Evolutionary conservation across 2,113 vertebrate species (phyloP).

Genomic region (Anhinga rufa): DNA sequence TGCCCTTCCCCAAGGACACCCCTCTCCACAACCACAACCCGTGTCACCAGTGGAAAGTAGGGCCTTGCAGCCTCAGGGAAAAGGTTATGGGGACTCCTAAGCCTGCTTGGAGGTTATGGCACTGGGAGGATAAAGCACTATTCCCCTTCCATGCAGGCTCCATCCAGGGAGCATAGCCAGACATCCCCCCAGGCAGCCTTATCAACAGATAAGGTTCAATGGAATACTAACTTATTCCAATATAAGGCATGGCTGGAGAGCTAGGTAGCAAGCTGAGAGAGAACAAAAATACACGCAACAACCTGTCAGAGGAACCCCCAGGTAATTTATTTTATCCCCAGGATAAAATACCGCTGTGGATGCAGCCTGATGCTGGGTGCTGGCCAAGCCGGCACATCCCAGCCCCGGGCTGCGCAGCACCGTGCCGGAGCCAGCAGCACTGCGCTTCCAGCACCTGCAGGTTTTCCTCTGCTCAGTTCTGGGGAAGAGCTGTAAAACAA

Average conservation of each 20-base stretch:
- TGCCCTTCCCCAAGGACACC: not conserved
- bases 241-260: not conserved
- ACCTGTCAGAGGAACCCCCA: not conserved
- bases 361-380: not conserved
- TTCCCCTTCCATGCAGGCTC: not conserved
- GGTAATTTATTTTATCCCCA: not conserved
- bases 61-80: not conserved
- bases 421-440: not conserved
- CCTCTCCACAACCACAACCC: not conserved
- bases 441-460: not conserved
- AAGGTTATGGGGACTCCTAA: not conserved
- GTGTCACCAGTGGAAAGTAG: rapidly evolving
- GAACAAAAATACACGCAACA: not conserved
- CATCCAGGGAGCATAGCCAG: not conserved
- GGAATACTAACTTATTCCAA: not conserved
- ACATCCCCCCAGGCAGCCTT: not conserved
- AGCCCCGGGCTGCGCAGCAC: not conserved
- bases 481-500: not conserved
- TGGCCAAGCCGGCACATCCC: not conserved
- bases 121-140: not conserved
- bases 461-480: not conserved
- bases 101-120: not conserved
- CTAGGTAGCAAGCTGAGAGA: not conserved
- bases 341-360: not conserved
- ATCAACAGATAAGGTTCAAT: not conserved